Evolutionary conservation across 2,797 vertebrate species (phyloP), one percentile per base, ranked within the genome.

Genomic region (Anabacerthia variegaticeps): DNA sequence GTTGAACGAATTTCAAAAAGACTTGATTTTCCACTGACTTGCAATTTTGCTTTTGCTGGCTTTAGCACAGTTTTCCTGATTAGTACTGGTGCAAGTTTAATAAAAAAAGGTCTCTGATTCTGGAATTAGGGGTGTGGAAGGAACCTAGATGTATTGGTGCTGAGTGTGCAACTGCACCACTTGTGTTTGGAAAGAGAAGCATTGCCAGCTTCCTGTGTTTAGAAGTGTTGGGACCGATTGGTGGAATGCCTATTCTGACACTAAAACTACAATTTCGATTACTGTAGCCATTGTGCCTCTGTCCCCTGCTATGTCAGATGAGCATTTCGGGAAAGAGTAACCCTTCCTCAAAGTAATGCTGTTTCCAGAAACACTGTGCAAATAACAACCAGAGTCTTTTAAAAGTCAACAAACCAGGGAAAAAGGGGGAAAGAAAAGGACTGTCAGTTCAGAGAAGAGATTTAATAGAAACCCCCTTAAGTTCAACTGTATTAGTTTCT

Each of bases 321-420:
- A 95, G 66, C 69, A 46, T 79, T 95, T 96, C 93, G 90, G 59
- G 93, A 92, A 82, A 88, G 54, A 78, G 54, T 85, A 96, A 89
- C 16, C 43, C 72, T 76, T 90, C 58, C 27, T 91, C 69, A 62
- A 87, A 80, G 58, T 77, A 94, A 85, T 55, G 76, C 32, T 94
- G 49, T 88, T 97, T 92, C 95, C 88, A 97, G 89, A 97, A 97
- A 92, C 83, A 77, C 68, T 91, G 72, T 94, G 85, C 88, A 92
- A 94, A 75, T 93, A 89, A 83, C 80, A 95, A 86, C 86, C 68
- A 95, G 67, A 77, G 88, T 92, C 96, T 97, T 97, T 97, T 94
- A 94, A 82, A 96, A 97, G 71, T 96, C 96, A 97, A 95, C 85
- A 95, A 95, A 93, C 89, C 54, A 62, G 74, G 56, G 80, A 92